These are phyloP conservation scores for Leucozona laternaria DNA, from an alignment of 2,888 invertebrate species.

Conservation along the genomic window DNA sequence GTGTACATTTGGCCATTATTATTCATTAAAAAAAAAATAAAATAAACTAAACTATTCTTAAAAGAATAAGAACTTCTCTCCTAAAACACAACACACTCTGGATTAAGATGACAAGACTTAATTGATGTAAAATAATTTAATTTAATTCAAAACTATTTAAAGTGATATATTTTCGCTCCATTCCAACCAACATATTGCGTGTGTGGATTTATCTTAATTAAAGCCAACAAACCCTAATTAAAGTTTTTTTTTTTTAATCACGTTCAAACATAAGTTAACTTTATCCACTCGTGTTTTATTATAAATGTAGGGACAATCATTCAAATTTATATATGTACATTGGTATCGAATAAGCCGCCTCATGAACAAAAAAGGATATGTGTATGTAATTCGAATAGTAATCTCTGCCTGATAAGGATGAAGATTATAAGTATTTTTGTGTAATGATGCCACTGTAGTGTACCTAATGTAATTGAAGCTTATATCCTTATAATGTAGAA, in stretches of 20 bases:
- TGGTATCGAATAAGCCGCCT: constrained; percentile 41
- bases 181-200: constrained; percentile 12
- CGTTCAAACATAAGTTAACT: constrained; percentile 8
- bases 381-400: constrained; percentile 53
- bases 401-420: constrained; percentile 46
- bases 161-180: constrained; percentile 33
- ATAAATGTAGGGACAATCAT: background rate
- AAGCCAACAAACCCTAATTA: background rate
- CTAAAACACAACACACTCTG: background rate
- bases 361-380: constrained; percentile 31
- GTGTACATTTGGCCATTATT: no score
- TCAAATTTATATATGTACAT: constrained; percentile 20
- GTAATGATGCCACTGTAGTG: background rate
- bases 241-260: background rate
- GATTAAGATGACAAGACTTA: background rate
- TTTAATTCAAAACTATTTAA: constrained; percentile 38
- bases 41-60: no score
- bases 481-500: background rate
- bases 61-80: no score
- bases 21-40: no score
- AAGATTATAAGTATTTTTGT: constrained; percentile 41
- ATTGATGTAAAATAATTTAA: background rate
- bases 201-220: constrained; percentile 3
- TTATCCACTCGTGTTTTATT: background rate
- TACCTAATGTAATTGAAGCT: no score